Evolutionary conservation across 2,888 invertebrate genomes (phyloP).

Genomic region (Ochropacha duplaris): DNA sequence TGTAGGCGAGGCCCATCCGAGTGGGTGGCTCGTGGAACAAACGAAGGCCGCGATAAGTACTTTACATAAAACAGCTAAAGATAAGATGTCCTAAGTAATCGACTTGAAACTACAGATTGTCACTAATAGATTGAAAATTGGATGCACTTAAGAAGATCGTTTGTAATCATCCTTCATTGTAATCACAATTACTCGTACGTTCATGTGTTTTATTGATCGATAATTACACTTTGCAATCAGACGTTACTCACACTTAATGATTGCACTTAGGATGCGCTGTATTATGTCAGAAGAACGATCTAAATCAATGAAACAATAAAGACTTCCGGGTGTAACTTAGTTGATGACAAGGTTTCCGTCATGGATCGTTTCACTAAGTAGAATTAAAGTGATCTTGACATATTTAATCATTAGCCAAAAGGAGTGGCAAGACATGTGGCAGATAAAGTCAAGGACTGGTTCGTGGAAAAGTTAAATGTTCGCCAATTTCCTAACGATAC

Average conservation of each 20-base stretch:
- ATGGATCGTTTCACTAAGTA: slow-evolving; percentile 1
- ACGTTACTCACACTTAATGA: slow-evolving; percentile 21
- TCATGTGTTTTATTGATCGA: slow-evolving; percentile 29
- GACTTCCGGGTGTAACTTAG: background rate
- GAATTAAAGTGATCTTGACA: background rate
- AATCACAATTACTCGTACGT: slow-evolving; percentile 26
- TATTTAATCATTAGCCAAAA: background rate
- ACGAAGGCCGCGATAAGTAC: slow-evolving; percentile 45
- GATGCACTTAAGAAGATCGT: background rate
- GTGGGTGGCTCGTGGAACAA: slow-evolving; percentile 49
- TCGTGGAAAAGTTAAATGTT: background rate
- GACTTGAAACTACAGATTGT: background rate
- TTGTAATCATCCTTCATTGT: background rate
- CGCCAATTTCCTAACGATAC: background rate
- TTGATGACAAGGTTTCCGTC: background rate
- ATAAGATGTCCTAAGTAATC: slow-evolving; percentile 15
- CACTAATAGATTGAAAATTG: slow-evolving; percentile 3
- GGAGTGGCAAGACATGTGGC: background rate
- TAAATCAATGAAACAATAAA: background rate
- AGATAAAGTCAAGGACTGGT: background rate
- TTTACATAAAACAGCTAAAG: slow-evolving; percentile 20
- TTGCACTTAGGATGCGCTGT: slow-evolving; percentile 7
- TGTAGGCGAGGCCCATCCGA: slow-evolving; percentile 60
- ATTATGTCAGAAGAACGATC: slow-evolving; percentile 9
- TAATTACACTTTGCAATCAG: slow-evolving; percentile 33